phyloP scores from a whole-genome alignment of 2,113 vertebrate genomes.

The Myotis davidii region DNA sequence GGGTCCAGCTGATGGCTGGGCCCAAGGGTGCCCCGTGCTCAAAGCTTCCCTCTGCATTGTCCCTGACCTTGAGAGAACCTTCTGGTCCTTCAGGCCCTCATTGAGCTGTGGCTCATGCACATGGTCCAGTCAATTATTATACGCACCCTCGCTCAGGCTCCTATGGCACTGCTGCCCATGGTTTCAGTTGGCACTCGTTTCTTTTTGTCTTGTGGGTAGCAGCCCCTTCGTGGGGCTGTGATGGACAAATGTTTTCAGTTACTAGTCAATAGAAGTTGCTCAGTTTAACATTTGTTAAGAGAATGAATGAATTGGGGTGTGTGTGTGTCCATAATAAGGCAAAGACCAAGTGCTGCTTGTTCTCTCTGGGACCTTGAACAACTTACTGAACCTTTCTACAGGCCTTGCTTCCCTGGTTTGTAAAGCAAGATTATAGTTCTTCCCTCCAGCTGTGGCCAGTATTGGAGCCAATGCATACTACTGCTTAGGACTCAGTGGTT shows the following conservation, averaged over 20 bases:
- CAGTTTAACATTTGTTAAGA: not conserved
- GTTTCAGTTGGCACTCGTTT: not conserved
- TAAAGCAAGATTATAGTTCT: not conserved
- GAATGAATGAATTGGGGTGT: not conserved
- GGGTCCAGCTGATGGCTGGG: not conserved
- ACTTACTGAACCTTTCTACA: not conserved
- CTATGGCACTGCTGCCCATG: not conserved
- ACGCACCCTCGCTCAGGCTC: not conserved
- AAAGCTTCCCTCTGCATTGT: not conserved
- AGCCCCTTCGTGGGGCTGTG: not conserved
- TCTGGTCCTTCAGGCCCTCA: not conserved
- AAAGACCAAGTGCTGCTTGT: not conserved
- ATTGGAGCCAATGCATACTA: not conserved
- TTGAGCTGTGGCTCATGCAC: not conserved
- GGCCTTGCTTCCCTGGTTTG: not conserved
- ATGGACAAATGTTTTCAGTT: constrained; percentile 11
- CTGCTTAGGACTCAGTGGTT: no score
- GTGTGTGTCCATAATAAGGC: not conserved
- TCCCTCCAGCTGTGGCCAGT: not conserved
- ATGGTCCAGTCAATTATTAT: not conserved
- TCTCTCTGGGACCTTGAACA: not conserved
- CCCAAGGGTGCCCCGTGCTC: not conserved
- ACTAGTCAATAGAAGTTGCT: not conserved
- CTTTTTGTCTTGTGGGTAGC: not conserved
- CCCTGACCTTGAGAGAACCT: not conserved